Base-by-base conservation (phyloP, 2,113 vertebrate genomes). In the Dipodomys merriami region DNA sequence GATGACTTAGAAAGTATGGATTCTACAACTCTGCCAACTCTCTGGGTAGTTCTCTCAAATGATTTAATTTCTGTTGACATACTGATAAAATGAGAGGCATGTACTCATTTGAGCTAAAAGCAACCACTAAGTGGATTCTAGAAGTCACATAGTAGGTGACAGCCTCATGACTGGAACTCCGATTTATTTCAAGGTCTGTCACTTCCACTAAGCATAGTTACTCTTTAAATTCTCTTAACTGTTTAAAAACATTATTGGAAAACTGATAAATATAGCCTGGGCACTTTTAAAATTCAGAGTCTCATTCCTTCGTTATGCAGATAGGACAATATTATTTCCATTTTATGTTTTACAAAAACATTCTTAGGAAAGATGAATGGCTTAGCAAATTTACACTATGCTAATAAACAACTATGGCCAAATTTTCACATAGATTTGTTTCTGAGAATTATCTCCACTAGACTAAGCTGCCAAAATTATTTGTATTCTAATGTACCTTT, bases 391-490 rank as follows among this genome's bases (percentile, higher is more conserved):
- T 84, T 78, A 88, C 2, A 74, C 46, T 86, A 46, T 8, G 39
- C 25, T 57, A 85, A n/a, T 68, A 46, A 90, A 30, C 46, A 23
- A 11, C 78, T 90, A 30, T 39, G 33, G 67, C 35, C 71, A 88
- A 46, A 79, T 88, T 93, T 94, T 62, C 80, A 77, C 29, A 62
- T 11, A 81, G 71, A 76, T 44, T 20, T 44, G 49, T 22, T 89
- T 90, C 82, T 85, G 73, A 94, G 35, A 93, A 87, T 73, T 74
- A 49, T 73, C 60, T 73, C 57, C 30, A 62, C 39, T 65, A 82
- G 30, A 72, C n/a, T 33, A 82, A 87, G 49, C 3, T 89, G 77
- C 23, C 39, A 93, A 67, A 76, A 68, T 81, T 79, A 94, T 60
- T 87, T 93, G 87, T 15, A 90, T 0, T 57, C 72, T 46, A 74